Evolutionary conservation across 2,113 vertebrate genomes (phyloP), one percentile per base, ranked within the genome.

Genomic region (Pelmatolapia mariae): DNA sequence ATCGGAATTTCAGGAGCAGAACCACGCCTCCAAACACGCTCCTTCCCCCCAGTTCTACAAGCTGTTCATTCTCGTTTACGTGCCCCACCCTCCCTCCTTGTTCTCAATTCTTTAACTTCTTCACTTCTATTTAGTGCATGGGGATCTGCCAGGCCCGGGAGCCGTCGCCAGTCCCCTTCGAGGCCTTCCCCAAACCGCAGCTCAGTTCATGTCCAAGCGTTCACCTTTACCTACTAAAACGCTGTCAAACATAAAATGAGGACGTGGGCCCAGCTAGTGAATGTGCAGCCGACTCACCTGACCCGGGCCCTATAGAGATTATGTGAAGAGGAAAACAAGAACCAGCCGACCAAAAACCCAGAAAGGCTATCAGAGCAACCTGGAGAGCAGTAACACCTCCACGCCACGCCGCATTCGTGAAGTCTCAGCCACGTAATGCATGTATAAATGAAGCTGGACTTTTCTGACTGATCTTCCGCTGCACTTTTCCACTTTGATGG

Each of bases 151-250:
- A 40, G 38, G 2, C 9, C 36, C 5, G 0, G 5, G 10, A 54
- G n/a, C 10, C n/a, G n/a, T 22, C 5, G 0, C 52, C 0, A 0
- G 52, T 22, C 0, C 5, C 3, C 0, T 0, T 24, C 3, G 10
- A 54, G 52, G 52, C 5, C 52, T 54, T 54, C 3, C n/a, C 52
- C 3, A 54, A 54, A 7, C 52, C 1, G 0, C 52, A 54, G 52
- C 52, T 54, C 52, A 54, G 0, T 54, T 1, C 52, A 54, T 54
- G 10, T 54, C 52, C 52, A 22, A 22, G 2, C 52, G 0, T 54
- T 26, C 52, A 54, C 52, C 52, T 54, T 54, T 22, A 22, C 52
- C 52, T 12, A 0, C 52, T 54, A 4, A 54, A 54, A 54, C 2
- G 2, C 10, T 54, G 53, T 54, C 2, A 54, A 0, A 54, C 53